A percentile compares a stretch with the other conserved stretches of the same genome.
phyloP scores from a whole-genome alignment of 2,888 invertebrate species.

The Dolomedes plantarius region DNA sequence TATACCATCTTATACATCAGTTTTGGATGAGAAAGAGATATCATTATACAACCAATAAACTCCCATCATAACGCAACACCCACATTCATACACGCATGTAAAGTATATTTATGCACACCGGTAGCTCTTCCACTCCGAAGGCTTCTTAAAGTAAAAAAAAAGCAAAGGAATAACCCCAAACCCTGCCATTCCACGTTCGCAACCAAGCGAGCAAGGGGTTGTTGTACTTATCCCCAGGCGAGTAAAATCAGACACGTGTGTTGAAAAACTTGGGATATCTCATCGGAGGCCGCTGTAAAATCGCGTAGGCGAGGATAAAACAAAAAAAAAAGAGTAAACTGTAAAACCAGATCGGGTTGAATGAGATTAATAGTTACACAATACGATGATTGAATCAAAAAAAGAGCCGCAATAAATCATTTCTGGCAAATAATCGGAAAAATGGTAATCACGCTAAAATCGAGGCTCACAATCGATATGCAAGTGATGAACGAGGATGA shows the following conservation, averaged over 20 bases:
- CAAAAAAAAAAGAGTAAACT: neutral
- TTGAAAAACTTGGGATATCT: neutral
- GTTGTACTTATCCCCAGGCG: neutral
- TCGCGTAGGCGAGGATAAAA: neutral
- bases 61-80: too few species aligned
- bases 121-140: too few species aligned
- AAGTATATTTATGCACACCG: too few species aligned
- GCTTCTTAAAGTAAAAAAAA: neutral
- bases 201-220: constrained; percentile 1
- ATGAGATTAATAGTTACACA: neutral
- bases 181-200: neutral
- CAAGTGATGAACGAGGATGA: too few species aligned
- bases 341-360: neutral
- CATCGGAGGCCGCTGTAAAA: neutral
- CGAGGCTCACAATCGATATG: too few species aligned
- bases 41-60: too few species aligned
- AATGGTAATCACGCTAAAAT: too few species aligned
- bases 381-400: neutral
- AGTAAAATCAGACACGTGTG: neutral
- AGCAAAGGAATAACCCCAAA: neutral
- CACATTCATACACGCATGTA: too few species aligned
- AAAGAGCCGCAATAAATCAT: neutral
- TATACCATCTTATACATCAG: too few species aligned
- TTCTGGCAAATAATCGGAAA: neutral
- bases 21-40: too few species aligned